phyloP scores from a whole-genome alignment of 30 jellyfish, hydroid and myxozoan genomes.

The Morbakka virulenta region DNA sequence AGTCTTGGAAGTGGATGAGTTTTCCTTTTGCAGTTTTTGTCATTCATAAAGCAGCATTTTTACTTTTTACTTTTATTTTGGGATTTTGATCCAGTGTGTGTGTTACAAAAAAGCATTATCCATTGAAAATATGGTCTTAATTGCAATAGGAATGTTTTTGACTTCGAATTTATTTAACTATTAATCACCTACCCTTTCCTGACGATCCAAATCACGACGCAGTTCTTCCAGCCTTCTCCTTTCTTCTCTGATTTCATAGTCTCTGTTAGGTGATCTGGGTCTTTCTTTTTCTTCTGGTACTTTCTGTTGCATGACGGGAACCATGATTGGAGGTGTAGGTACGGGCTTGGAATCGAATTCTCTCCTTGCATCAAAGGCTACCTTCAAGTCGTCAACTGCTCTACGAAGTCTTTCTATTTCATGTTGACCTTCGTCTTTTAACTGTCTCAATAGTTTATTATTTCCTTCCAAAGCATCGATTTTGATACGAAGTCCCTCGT shows the following conservation, averaged over 20 bases:
- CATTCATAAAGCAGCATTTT: no score
- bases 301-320: slow-evolving; percentile 47
- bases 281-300: slow-evolving; percentile 3
- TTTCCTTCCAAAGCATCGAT: slow-evolving; percentile 70
- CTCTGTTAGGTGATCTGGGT: slow-evolving; percentile 29
- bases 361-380: slow-evolving; percentile 45
- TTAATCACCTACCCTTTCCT: slow-evolving; percentile 65
- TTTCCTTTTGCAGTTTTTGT: no score
- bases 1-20: no score
- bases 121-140: background rate
- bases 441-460: slow-evolving; percentile 56
- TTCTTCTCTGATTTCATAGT: slow-evolving; percentile 51
- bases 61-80: no score
- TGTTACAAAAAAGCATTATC: background rate
- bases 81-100: no score
- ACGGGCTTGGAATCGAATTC: slow-evolving; percentile 59
- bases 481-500: slow-evolving; percentile 80
- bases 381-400: slow-evolving; percentile 73
- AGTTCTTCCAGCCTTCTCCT: slow-evolving; percentile 77
- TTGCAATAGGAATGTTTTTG: background rate
- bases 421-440: slow-evolving; percentile 87
- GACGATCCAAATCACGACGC: slow-evolving; percentile 68
- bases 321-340: slow-evolving; percentile 63
- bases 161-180: background rate
- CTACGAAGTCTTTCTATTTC: slow-evolving; percentile 82